A percentile compares a stretch with the other conserved stretches of the same genome.
Conservation (phyloP, 2,888 invertebrate genomes). For the Notodonta ziczac region DNA sequence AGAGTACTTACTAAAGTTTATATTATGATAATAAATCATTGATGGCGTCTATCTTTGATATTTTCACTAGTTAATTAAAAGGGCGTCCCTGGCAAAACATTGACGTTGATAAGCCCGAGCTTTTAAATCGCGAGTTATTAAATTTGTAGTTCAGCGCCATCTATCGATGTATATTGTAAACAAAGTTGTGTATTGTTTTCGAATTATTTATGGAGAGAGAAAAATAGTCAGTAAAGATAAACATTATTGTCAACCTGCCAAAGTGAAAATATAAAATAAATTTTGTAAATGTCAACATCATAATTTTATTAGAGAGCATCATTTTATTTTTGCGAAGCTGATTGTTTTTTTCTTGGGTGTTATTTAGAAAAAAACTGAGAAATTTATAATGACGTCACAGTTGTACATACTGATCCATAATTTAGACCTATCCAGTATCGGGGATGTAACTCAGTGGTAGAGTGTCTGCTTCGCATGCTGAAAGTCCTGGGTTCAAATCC, state of each 20-base stretch:
- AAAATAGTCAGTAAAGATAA: too few species aligned
- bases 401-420: background rate
- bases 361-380: too few species aligned
- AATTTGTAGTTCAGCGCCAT: conserved; percentile 60
- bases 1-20: background rate
- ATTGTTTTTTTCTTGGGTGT: too few species aligned
- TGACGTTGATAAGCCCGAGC: conserved; percentile 40
- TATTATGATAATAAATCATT: conserved; percentile 19
- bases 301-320: too few species aligned
- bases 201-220: background rate
- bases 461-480: conserved; percentile 87
- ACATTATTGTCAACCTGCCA: too few species aligned
- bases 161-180: conserved; percentile 44
- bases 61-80: conserved; percentile 71
- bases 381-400: conserved; percentile 8
- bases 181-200: background rate
- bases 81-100: conserved; percentile 69
- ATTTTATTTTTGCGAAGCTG: too few species aligned
- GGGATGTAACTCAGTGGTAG: conserved; percentile 84
- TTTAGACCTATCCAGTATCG: conserved; percentile 21
- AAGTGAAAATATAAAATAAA: too few species aligned
- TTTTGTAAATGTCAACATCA: too few species aligned
- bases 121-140: conserved; percentile 40
- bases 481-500: conserved; percentile 87
- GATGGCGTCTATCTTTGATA: conserved; percentile 39